Conservation (phyloP, 2,888 invertebrate species). For the Tricholauxania praeusta region DNA sequence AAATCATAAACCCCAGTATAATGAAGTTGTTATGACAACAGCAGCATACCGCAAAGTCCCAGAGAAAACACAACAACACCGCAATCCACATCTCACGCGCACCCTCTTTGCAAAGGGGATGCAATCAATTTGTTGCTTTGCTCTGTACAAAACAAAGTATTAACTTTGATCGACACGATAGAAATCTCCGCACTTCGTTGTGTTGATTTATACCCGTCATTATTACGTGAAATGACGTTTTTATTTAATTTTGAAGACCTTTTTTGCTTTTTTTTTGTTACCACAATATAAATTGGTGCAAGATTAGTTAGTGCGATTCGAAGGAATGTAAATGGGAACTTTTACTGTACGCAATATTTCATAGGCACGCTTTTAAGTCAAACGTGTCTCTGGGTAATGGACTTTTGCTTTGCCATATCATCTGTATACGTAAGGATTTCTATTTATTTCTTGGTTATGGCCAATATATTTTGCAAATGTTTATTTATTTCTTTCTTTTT, state of each 20-base stretch:
- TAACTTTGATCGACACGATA: constrained; percentile 1
- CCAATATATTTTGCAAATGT: constrained; percentile 2
- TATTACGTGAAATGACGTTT: constrained; percentile 27
- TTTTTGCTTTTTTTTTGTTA: not conserved
- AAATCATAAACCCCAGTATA: not conserved
- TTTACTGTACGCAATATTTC: constrained; percentile 12
- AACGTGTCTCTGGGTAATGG: constrained; percentile 2
- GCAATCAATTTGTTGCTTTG: constrained; percentile 33
- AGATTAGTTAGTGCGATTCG: not conserved
- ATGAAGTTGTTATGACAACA: constrained; percentile 5
- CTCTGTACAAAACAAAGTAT: constrained; percentile 16
- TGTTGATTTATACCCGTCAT: constrained; percentile 36
- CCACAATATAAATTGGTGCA: not conserved
- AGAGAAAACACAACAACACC: not conserved
- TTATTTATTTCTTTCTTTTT: not conserved
- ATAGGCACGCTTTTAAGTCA: constrained; percentile 8
- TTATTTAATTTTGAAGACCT: constrained; percentile 9
- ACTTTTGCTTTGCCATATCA: not conserved
- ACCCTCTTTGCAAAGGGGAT: not conserved
- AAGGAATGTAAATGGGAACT: not conserved
- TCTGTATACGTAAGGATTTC: not conserved
- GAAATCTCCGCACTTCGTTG: not conserved
- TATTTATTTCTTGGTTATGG: constrained; percentile 9
- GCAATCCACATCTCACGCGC: not conserved
- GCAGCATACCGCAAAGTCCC: constrained; percentile 5